A percentile compares a stretch with the other conserved stretches of the same genome.
Conservation (phyloP, 2,888 invertebrate species). For the Phyllotreta cruciferae region DNA sequence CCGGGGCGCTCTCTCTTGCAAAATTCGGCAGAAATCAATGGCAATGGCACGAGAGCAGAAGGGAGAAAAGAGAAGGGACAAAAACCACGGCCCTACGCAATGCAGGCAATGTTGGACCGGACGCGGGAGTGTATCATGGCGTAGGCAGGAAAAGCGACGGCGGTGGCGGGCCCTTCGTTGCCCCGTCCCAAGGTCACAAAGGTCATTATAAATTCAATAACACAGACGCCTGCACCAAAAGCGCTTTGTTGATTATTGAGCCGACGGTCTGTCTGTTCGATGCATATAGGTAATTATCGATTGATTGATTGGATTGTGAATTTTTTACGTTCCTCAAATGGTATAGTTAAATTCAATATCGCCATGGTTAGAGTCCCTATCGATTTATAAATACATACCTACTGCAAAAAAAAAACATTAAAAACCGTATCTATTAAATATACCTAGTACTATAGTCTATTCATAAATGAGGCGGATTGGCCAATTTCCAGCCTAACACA, state of each 20-base stretch:
- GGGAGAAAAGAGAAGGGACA: constrained; percentile 21
- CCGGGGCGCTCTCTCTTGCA: constrained; percentile 20
- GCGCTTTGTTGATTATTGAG: constrained; percentile 25
- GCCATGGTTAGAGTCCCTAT: neutral
- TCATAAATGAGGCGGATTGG: no score
- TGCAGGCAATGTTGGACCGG: constrained; percentile 47
- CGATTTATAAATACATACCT: no score
- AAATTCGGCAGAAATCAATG: constrained; percentile 44
- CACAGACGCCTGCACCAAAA: constrained; percentile 26
- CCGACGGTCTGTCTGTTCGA: constrained; percentile 22
- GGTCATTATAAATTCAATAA: constrained; percentile 41
- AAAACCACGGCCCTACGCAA: constrained; percentile 43
- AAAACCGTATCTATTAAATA: no score
- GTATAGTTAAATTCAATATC: neutral
- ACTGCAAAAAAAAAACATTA: no score
- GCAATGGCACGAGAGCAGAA: constrained; percentile 24
- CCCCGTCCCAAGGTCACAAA: constrained; percentile 43
- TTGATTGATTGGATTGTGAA: constrained; percentile 11
- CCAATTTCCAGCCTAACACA: no score
- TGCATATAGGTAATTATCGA: constrained; percentile 22
- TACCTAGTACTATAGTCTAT: no score
- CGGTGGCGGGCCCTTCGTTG: constrained; percentile 36
- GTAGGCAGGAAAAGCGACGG: constrained; percentile 24
- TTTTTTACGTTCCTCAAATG: neutral
- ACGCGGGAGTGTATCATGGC: constrained; percentile 19